phyloP scores from a whole-genome alignment of 1,140 invertebrate genomes.

The Panagrolaimus sp. region DNA sequence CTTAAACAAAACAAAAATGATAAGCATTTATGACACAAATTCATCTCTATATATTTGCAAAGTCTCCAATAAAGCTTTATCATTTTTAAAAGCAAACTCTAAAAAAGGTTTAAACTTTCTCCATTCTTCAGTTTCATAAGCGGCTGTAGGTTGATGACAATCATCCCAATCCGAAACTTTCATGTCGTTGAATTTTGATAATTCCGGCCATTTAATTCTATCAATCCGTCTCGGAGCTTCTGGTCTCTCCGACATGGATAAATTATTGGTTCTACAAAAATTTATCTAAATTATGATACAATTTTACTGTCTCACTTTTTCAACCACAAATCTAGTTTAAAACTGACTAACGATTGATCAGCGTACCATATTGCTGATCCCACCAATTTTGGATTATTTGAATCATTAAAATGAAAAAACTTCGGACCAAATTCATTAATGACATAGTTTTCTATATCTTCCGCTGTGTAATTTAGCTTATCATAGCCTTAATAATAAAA shows the following conservation, averaged over 20 bases:
- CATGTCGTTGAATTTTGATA: conserved; percentile 1
- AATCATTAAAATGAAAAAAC: not conserved
- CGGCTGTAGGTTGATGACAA: too few species aligned
- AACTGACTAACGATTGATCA: not conserved
- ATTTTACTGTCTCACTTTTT: not conserved
- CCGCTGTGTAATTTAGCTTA: not conserved
- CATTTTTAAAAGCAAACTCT: too few species aligned
- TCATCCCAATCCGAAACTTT: too few species aligned
- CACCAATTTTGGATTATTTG: not conserved
- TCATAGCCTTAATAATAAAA: too few species aligned
- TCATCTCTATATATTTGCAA: too few species aligned
- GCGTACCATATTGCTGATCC: not conserved
- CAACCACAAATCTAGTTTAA: not conserved
- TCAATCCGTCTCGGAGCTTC: not conserved
- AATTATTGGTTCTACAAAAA: not conserved
- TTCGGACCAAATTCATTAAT: not conserved
- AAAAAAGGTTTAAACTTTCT: too few species aligned
- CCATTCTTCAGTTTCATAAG: too few species aligned
- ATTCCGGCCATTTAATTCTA: not conserved
- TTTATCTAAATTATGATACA: too few species aligned
- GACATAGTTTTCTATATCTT: not conserved
- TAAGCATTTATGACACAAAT: too few species aligned
- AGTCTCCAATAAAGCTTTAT: too few species aligned
- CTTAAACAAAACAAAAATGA: too few species aligned
- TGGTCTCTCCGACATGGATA: too few species aligned